Evolutionary conservation across 2,113 vertebrate genomes (phyloP), one percentile per base, ranked within the genome.

Genomic region (Platichthys stellatus): DNA sequence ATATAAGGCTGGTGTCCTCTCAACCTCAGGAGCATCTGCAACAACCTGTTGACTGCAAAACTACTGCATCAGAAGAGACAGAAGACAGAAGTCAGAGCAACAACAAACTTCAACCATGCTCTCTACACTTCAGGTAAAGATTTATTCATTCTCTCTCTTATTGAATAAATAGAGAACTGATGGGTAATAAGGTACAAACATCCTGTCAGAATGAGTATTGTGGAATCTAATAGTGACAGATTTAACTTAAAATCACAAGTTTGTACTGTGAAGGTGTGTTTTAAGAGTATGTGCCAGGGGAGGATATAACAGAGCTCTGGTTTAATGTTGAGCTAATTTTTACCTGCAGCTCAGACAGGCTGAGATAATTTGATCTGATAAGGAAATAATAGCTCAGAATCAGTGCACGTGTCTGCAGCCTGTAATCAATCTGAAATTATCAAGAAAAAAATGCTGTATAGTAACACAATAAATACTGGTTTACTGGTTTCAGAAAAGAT

Each of bases 111-210:
- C 74, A 86, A 51, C 63, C 65, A 94, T 95, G 93, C 80, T 93
- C 47, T 89, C 84, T 56, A 89, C 43, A 64, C 35, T 93, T 38
- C 83, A 90, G 92, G 94, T 94, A 92, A 74, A 57, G 2, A 63
- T 38, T 61, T n/a, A 61, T 53, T 15, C 26, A 5, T 1, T 5
- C 11, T 28, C 11, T 28, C 10, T 45, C 63, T 60, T 57, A 13
- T n/a, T 24, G 31, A 2, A 61, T 79, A 15, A 18, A 28, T 8
- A 45, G 0, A 9, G 20, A 65, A 57, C 2, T 45, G 3, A 57
- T 43, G 14, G 57, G 57, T 3, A 18, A 21, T 58, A 24, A 35
- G 65, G 10, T 4, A 12, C 38, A 35, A 28, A 15, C 5, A 47
- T 73, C 18, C 54, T 45, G 2, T 20, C 43, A 18, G 18, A 51